Evolutionary conservation across 1,140 invertebrate species (phyloP), one percentile per base, ranked within the genome.

Genomic region (Battus philenor): DNA sequence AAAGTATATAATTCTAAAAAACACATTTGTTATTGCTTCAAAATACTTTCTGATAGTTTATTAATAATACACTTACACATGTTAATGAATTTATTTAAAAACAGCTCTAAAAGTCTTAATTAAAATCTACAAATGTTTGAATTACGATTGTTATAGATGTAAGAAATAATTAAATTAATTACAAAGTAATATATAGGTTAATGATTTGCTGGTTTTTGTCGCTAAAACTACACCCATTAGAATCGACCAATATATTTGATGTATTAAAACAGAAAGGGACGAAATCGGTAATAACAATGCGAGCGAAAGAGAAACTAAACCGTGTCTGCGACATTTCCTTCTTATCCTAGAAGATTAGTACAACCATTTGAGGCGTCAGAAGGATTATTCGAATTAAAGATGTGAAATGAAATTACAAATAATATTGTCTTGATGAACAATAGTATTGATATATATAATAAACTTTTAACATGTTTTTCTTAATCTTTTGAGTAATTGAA

Each of bases 201-300:
- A n/a, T n/a, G n/a, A n/a, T n/a, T n/a, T 48, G 45, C 48, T 52
- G 32, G 44, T 30, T 52, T 47, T 47, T 43, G 36, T 47, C 24
- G 38, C 31, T 30, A 43, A 47, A 36, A 47, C 17, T 39, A 43
- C 44, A 22, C 38, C 44, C 33, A 30, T 44, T 30, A 47, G 17
- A 38, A 34, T 18, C 32, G n/a, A 34, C 32, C 20, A 17, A 34
- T 34, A 34, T 34, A 34, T 34, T 17, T 18, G 17, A 17, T 18
- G 32, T 34, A 34, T 34, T 34, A 34, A 34, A 16, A 15, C 16
- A 17, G 32, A 20, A 17, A 20, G 9, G 9, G 17, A 34, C 16
- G 17, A 17, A 0, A 1, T 10, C n/a, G 20, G 2, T 9, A 34
- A 11, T 18, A 22, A 34, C 17, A 34, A 34, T 34, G 17, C 9